Evolutionary conservation across 1,140 invertebrate species (phyloP), one percentile per base, ranked within the genome.

Genomic region (Brachystomella parvula): DNA sequence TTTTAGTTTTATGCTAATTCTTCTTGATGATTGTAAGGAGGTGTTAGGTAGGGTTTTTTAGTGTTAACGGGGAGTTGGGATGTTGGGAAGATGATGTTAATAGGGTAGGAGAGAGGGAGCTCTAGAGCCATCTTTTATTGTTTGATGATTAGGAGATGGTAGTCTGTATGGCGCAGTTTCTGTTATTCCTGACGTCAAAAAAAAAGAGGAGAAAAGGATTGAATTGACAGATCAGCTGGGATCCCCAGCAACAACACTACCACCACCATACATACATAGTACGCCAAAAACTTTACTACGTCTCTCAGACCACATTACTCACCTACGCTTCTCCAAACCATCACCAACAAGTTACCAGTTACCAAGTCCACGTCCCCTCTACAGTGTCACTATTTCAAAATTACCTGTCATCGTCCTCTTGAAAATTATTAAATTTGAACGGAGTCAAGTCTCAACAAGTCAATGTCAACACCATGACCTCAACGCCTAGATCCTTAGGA

Each of bases 401-500:
- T n/a, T n/a, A n/a, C n/a, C n/a, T n/a, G n/a, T n/a, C n/a, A n/a
- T n/a, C n/a, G n/a, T n/a, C n/a, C n/a, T n/a, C n/a, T 9, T 19
- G 19, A 39, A 19, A 19, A 39, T 39, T 19, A 39, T 9, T 9
- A 39, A 39, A 39, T 6, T 6, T 19, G 6, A 39, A 9, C 35
- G 19, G 19, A 19, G 35, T 6, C 6, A 6, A 39, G 19, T 19
- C 35, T 39, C 35, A 39, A 19, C 19, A 39, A 39, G n/a, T n/a
- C n/a, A 6, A 39, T 9, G 19, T 39, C 6, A 6, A 19, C 31
- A 66, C 44, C 24, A 79, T 79, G 78, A 77, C 78, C 71, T 77
- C 79, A 28, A 76, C 76, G 57, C 75, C 75, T 19, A 80, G 78
- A 68, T 78, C 74, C 26, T 75, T 73, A 26, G 76, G 75, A 65